phyloP scores from a whole-genome alignment of 2,113 vertebrate species.

The Myanophis thanlyinensis region DNA sequence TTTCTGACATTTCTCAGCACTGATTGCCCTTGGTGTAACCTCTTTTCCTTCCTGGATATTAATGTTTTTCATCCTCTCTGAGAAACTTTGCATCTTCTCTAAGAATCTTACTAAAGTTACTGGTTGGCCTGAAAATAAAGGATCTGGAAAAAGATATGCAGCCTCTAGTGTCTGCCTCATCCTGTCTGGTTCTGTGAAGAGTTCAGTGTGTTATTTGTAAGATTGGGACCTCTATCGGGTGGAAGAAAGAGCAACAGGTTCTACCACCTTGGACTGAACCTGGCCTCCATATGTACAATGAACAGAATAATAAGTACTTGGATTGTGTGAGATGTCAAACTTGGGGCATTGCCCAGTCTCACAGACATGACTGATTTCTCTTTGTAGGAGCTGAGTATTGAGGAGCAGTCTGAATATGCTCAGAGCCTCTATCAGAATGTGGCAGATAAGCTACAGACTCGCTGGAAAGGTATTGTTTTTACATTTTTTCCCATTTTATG shows the following conservation, averaged over 20 bases:
- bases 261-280: neutral
- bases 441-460: conserved; percentile 85
- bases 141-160: neutral
- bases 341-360: neutral
- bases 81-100: neutral
- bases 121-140: neutral
- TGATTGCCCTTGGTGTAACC: neutral
- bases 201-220: neutral
- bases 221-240: neutral
- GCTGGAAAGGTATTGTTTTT: conserved; percentile 83
- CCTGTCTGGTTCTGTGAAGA: neutral
- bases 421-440: conserved; percentile 96
- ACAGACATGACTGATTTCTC: neutral
- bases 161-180: neutral
- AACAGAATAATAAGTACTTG: neutral
- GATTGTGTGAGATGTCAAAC: neutral
- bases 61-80: neutral
- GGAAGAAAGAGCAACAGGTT: neutral
- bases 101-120: neutral
- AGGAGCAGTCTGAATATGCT: conserved; percentile 91
- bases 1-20: neutral
- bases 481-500: neutral
- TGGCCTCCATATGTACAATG: neutral
- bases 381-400: conserved; percentile 80
- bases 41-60: neutral